Base-by-base conservation (phyloP, 2,888 invertebrate species). In the Altica lythri region DNA sequence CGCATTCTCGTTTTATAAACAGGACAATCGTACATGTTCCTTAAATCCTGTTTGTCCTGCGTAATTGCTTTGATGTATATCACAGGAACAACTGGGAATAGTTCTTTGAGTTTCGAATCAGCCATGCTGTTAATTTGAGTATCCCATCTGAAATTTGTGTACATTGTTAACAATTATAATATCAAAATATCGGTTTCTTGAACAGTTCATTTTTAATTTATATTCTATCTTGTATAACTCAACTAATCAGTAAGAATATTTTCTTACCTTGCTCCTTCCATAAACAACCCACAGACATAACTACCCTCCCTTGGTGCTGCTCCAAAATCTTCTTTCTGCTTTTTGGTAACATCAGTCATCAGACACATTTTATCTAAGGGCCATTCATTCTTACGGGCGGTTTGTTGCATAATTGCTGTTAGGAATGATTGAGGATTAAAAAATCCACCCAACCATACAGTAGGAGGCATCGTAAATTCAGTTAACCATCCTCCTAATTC, bases 401-500 rank as follows among this genome's bases (percentile, higher is more conserved):
- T 95, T 77, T 93, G 94, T 78, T 97, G 96, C 95, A 96, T 95
- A 71, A 96, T 95, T 25, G 96, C 96, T 0, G 96, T 96, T 22
- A 97, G 79, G 77, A 97, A 94, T 6, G 95, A 95, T 76, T 96
- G 96, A 0, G 96, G 96, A 78, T 96, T 96, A 79, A 96, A 96
- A 76, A 97, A 94, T 4, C 95, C 96, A 6, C 89, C 93, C 46
- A 96, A 79, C 96, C 96, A 96, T 9, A 95, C 90, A 0, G 91
- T 85, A 0, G 92, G 80, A 0, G 95, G 95, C 62, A 95, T 79
- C 80, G 80, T 82, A 64, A 95, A 95, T 75, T 95, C 95, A 0
- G 87, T 83, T 2, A 90, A 86, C 96, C 96, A 96, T 56, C 82
- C 57, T 82, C 85, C 71, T 1, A 94, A 78, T 69, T 93, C 93